Evolutionary conservation across 1,140 invertebrate genomes (phyloP), one percentile per base, ranked within the genome.

Genomic region (Lycorma delicatula): DNA sequence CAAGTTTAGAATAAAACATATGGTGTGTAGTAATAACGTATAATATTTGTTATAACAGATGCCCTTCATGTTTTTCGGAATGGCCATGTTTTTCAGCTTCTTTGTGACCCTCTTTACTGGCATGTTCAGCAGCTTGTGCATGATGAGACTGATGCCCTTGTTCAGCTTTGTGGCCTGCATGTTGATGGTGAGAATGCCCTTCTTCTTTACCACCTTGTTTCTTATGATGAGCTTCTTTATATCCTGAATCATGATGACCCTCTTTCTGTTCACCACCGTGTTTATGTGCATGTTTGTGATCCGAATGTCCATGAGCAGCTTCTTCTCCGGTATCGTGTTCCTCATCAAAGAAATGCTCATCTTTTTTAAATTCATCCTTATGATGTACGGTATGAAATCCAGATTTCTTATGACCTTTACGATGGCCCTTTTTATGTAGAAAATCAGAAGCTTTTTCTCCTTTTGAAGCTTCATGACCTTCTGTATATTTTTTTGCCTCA

Each of bases 351-450:
- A 77, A 84, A 60, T 77, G 80, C 63, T 82, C 79, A 9, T 79
- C 77, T 66, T 81, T 81, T 53, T 81, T 80, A 63, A 78, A 76
- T 63, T 84, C 81, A 63, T 84, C 81, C 58, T 84, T 84, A 59
- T 81, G 80, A 60, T 81, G 80, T 0, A 80, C 81, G 2, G 75
- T 75, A 63, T 82, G 80, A 67, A 81, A 83, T 11, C 81, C 81
- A 61, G 81, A 80, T 60, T 77, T 79, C 23, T 78, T 76, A 66
- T 83, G 80, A 1, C 81, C 81, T 58, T 83, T 84, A 64, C 81
- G 81, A 62, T 83, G 81, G 16, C 78, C 79, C 9, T 65, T 66
- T n/a, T 66, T 65, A 16, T 63, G 59, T n/a, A 56, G 47, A 18
- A 64, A 59, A 2, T 63, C 55, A 0, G 56, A 29, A 3, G 49